Percentiles rank a stretch among this genome's conserved stretches.
phyloP scores from a whole-genome alignment of 2,797 vertebrate species.

The Myripristis jacobus region DNA sequence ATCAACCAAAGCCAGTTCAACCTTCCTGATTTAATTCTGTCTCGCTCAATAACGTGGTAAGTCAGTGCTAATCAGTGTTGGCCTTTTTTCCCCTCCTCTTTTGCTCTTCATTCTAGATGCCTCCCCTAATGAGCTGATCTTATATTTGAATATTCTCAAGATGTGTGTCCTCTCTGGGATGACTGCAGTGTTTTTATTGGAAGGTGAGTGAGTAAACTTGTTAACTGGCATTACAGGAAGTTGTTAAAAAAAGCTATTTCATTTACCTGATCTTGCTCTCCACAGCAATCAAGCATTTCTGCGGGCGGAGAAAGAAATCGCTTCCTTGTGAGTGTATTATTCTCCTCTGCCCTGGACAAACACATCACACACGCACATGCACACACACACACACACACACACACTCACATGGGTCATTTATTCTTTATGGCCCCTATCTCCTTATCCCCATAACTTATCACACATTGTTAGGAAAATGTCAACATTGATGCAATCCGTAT shows the following conservation, averaged over 20 bases:
- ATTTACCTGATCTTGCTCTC: conserved; percentile 42
- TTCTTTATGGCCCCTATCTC: conserved; percentile 35
- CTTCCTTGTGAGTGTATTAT: conserved; percentile 49
- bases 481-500: conserved; percentile 65
- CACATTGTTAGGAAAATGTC: conserved; percentile 60
- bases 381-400: conserved; percentile 3
- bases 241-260: conserved; percentile 26
- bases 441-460: conserved; percentile 60
- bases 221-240: conserved; percentile 28
- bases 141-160: conserved; percentile 63
- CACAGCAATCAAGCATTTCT: conserved; percentile 54
- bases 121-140: conserved; percentile 52
- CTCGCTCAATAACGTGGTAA: conserved; percentile 54
- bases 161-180: conserved; percentile 56
- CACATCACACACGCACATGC: conserved; percentile 21
- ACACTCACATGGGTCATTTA: conserved; percentile 18
- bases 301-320: conserved; percentile 34
- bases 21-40: conserved; percentile 58
- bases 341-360: conserved; percentile 56
- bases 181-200: conserved; percentile 43
- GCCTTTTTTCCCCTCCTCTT: neutral
- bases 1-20: conserved; percentile 59
- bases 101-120: conserved; percentile 50
- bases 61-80: conserved; percentile 60
- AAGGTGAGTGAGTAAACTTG: conserved; percentile 55